Evolutionary conservation across 2,113 vertebrate species (phyloP).

Genomic region (Edolisoma coerulescens): DNA sequence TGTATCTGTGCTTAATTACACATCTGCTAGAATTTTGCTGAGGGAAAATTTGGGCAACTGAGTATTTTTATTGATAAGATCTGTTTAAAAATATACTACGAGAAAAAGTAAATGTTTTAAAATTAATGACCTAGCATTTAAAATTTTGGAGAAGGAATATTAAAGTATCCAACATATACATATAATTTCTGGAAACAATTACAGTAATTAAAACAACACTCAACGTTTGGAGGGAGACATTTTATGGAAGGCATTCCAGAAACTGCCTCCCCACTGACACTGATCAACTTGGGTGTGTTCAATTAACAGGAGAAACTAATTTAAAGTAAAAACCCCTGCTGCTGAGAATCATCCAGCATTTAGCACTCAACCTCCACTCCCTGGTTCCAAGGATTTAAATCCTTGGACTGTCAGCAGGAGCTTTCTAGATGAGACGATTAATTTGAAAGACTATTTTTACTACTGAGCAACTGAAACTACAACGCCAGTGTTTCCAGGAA

Average conservation of each 20-base stretch:
- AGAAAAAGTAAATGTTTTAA: not conserved
- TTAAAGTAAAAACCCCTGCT: conserved; percentile 15
- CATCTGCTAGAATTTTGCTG: not conserved
- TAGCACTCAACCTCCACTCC: not conserved
- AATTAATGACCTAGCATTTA: not conserved
- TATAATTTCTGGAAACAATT: conserved; percentile 32
- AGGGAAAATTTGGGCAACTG: not conserved
- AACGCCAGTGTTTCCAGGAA: not conserved
- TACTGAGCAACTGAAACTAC: not conserved
- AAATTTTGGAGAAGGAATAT: not conserved
- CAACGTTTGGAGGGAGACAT: not conserved
- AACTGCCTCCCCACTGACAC: not conserved
- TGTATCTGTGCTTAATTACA: not conserved
- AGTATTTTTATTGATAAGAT: not conserved
- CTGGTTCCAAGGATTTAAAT: not conserved
- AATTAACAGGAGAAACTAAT: conserved; percentile 26
- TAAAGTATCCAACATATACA: not conserved
- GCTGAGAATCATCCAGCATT: conserved; percentile 4
- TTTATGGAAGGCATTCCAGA: not conserved
- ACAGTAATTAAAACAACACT: conserved; percentile 25
- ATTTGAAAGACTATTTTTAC: conserved; percentile 11
- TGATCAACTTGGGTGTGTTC: conserved; percentile 16
- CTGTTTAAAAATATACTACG: not conserved
- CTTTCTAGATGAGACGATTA: not conserved
- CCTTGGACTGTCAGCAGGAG: not conserved